Evolutionary conservation across 2,797 vertebrate species (phyloP).

Genomic region (Sparidentex hasta): DNA sequence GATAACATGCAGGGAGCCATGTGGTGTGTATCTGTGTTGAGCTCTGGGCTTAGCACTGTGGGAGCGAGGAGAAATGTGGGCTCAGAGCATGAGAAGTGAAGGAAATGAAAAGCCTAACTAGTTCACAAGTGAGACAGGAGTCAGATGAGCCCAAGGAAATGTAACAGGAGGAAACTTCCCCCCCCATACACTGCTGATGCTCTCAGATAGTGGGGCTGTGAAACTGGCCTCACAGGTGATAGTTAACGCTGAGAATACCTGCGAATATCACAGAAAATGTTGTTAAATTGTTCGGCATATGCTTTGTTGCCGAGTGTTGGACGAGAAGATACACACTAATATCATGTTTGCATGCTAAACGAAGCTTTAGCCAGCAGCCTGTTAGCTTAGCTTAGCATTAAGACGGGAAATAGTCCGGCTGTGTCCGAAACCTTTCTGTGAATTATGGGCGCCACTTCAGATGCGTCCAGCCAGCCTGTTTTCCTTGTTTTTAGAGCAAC

Average conservation of each 20-base stretch:
- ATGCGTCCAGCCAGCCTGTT: no score
- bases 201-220: conserved; percentile 30
- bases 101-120: conserved; percentile 64
- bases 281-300: neutral
- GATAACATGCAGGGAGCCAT: conserved; percentile 59
- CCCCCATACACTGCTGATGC: conserved; percentile 12
- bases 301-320: neutral
- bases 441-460: no score
- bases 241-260: conserved; percentile 39
- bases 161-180: conserved; percentile 26
- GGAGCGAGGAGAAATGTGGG: conserved; percentile 41
- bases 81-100: conserved; percentile 41
- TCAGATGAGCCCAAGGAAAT: conserved; percentile 44
- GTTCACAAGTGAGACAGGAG: conserved; percentile 52
- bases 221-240: conserved; percentile 26
- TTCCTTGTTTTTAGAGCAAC: no score
- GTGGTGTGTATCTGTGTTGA: conserved; percentile 68
- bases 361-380: neutral
- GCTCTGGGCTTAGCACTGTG: conserved; percentile 62
- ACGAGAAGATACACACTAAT: neutral
- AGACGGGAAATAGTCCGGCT: neutral
- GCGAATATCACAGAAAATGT: conserved; percentile 6
- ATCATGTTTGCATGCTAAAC: neutral
- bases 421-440: no score
- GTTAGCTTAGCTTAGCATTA: neutral